Evolutionary conservation across 2,888 invertebrate genomes (phyloP), one percentile per base, ranked within the genome.

Genomic region (Macaria liturata): DNA sequence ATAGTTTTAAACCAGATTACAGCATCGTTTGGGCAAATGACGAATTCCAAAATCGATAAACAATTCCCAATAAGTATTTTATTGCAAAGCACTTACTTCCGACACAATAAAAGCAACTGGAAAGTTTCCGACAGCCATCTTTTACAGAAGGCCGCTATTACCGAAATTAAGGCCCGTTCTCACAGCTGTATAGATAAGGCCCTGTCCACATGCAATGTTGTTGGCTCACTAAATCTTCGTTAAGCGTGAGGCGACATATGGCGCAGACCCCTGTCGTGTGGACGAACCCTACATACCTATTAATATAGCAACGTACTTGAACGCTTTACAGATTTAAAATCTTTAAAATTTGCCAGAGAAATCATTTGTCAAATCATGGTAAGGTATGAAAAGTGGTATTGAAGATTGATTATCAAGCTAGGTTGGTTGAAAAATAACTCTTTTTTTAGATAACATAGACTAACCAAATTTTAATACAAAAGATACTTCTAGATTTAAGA

Each of bases 181-280:
- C 62, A 49, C 59, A 50, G 46, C 58, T 52, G 49, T 61, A 63
- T 60, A 65, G 67, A 67, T 67, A 67, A 67, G 56, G 64, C 60
- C 48, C 42, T 58, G 62, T 62, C 61, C 68, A 72, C 65, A 70
- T 68, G 70, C 64, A 64, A 70, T 69, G 69, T 67, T 70, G 76
- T 74, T 69, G 69, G 74, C 71, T 74, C 76, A 80, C 75, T 86
- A 86, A 84, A 85, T 86, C 84, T 85, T 84, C 81, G 80, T 85
- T 85, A 81, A 76, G 74, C 74, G 71, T 62, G 67, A 69, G 72
- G 66, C 76, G 76, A 80, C 80, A 80, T 70, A 77, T 76, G 78
- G 76, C 72, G 66, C 59, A 64, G 66, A 68, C 68, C 72, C 62
- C 66, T 62, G 66, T 66, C 65, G 64, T 57, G 66, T 65, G 68